Evolutionary conservation across 2,888 invertebrate species (phyloP).

Genomic region (Drosophila paranaensis): DNA sequence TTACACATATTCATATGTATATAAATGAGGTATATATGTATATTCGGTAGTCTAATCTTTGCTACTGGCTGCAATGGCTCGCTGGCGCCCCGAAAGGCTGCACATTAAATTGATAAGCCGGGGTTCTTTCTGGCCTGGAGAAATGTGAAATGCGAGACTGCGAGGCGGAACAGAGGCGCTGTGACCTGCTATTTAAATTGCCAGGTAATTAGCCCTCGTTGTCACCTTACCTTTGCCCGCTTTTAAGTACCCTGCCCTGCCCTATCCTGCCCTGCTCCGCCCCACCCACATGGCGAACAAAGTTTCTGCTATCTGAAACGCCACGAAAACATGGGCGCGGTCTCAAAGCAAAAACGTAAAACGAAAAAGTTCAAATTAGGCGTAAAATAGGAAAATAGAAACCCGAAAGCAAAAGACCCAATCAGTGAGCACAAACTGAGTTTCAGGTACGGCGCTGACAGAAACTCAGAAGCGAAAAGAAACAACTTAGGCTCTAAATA

Average conservation of each 20-base stretch:
- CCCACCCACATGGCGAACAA: slow-evolving; percentile 5
- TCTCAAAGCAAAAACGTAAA: slow-evolving; percentile 7
- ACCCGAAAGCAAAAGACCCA: slow-evolving; percentile 8
- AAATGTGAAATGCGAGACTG: slow-evolving; percentile 18
- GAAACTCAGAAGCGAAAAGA: not conserved
- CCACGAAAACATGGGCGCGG: slow-evolving; percentile 9
- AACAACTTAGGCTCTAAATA: slow-evolving; percentile 10
- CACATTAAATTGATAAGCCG: slow-evolving; percentile 58
- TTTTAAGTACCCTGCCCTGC: not conserved
- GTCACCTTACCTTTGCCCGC: slow-evolving; percentile 43
- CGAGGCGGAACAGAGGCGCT: slow-evolving; percentile 5
- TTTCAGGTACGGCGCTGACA: not conserved
- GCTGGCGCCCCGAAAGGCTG: slow-evolving; percentile 11
- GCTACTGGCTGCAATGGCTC: slow-evolving; percentile 7
- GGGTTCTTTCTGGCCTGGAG: slow-evolving; percentile 9
- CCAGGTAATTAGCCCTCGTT: slow-evolving; percentile 67
- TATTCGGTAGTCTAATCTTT: not conserved
- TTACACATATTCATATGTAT: not conserved
- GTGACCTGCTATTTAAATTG: slow-evolving; percentile 63
- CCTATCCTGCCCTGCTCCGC: not conserved
- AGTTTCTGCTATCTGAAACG: slow-evolving; percentile 33
- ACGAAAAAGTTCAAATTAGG: slow-evolving; percentile 53
- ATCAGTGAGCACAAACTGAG: not conserved
- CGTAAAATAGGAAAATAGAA: slow-evolving; percentile 41
- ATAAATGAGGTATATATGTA: not conserved